These are phyloP conservation scores for Neodon shergylaensis DNA, from an alignment of 2,113 vertebrate genomes.

Conservation along the genomic window DNA sequence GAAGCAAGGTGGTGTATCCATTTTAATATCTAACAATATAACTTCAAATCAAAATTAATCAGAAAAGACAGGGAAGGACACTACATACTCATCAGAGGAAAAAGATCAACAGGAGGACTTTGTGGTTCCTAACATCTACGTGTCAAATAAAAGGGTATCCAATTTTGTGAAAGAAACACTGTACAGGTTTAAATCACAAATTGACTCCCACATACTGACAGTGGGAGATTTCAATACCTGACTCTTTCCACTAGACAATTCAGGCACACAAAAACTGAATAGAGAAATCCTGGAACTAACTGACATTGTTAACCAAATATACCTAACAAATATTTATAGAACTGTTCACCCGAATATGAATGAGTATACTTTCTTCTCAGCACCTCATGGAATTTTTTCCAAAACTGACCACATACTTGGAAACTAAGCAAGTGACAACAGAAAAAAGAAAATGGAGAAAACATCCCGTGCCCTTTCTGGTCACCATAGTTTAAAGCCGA, in stretches of 20 bases:
- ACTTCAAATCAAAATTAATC: background rate
- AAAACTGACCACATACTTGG: background rate
- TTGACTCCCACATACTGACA: background rate
- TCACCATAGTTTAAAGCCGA: background rate
- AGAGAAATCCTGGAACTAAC: background rate
- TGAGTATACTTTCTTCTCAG: background rate
- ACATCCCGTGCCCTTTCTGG: background rate
- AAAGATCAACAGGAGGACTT: background rate
- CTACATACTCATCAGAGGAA: background rate
- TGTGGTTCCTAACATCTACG: background rate
- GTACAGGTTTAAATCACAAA: background rate
- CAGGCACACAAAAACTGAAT: background rate
- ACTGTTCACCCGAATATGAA: background rate
- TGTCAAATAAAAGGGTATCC: background rate
- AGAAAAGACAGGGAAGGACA: background rate
- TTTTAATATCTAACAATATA: background rate
- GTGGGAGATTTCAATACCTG: background rate
- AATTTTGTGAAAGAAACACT: background rate
- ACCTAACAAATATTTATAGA: background rate
- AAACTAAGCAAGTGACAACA: background rate
- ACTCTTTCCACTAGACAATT: background rate
- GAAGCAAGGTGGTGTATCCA: background rate
- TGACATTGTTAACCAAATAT: background rate
- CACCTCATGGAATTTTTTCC: background rate
- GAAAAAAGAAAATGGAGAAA: background rate